Conservation (phyloP, 1,140 invertebrate genomes). For the Chironomus tepperi region DNA sequence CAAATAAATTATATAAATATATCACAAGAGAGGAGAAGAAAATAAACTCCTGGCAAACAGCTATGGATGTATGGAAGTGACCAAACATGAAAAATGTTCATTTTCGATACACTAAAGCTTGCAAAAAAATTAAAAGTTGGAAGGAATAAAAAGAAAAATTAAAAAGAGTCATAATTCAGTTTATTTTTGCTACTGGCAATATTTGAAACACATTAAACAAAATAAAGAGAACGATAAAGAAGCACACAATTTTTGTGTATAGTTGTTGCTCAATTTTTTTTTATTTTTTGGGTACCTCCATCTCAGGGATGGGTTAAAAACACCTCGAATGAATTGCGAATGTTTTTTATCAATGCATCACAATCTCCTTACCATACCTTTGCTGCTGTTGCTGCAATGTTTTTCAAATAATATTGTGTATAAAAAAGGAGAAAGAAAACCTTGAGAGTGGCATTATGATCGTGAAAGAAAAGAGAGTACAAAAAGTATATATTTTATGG, state of each 20-base stretch:
- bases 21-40: background rate
- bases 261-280: background rate
- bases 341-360: background rate
- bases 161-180: conserved; percentile 19
- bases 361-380: background rate
- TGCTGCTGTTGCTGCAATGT: too few relatives aligned
- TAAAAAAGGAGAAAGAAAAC: background rate
- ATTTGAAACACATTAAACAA: conserved; percentile 23
- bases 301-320: conserved; percentile 1
- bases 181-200: conserved; percentile 21
- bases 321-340: background rate
- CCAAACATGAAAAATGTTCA: background rate
- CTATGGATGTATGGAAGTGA: too few relatives aligned
- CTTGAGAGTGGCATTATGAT: conserved; percentile 16
- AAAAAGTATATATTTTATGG: conserved; percentile 15
- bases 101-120: background rate
- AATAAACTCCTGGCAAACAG: background rate
- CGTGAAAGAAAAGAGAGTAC: background rate
- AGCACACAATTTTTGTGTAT: background rate
- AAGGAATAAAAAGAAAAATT: background rate
- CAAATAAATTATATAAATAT: conserved; percentile 10
- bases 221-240: conserved; percentile 17
- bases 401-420: too few relatives aligned
- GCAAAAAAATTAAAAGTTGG: background rate
- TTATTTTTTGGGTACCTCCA: background rate